Percentiles rank a stretch among this genome's conserved stretches.
phyloP scores from a whole-genome alignment of 2,113 vertebrate genomes.

The Petromus typicus region DNA sequence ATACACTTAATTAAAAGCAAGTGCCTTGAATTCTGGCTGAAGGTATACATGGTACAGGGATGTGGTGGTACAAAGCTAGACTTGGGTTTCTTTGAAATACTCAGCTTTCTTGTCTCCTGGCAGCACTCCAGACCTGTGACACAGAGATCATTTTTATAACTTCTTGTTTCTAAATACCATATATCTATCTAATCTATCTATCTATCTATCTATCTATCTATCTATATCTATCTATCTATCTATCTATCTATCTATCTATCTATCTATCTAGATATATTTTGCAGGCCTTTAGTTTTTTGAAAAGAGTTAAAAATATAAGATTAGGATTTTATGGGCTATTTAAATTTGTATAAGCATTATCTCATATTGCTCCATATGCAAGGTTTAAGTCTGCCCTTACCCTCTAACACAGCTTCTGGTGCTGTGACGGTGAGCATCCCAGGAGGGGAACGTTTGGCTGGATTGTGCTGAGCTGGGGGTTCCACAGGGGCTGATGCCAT shows the following conservation, averaged over 20 bases:
- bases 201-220: too few species aligned
- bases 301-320: background rate
- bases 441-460: background rate
- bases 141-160: background rate
- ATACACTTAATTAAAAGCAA: constrained; percentile 70
- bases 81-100: constrained; percentile 52
- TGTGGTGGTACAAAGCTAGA: constrained; percentile 56
- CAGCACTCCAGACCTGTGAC: background rate
- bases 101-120: constrained; percentile 51
- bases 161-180: background rate
- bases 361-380: background rate
- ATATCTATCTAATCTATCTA: too few species aligned
- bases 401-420: background rate
- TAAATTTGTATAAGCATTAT: background rate
- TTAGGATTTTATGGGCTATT: background rate
- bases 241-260: too few species aligned
- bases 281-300: background rate
- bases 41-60: background rate
- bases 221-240: background rate
- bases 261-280: background rate
- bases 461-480: rapidly evolving
- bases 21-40: constrained; percentile 52
- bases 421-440: background rate
- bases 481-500: background rate
- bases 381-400: background rate